Base-by-base conservation (phyloP, 2,113 vertebrate genomes). In the Circaetus gallicus region DNA sequence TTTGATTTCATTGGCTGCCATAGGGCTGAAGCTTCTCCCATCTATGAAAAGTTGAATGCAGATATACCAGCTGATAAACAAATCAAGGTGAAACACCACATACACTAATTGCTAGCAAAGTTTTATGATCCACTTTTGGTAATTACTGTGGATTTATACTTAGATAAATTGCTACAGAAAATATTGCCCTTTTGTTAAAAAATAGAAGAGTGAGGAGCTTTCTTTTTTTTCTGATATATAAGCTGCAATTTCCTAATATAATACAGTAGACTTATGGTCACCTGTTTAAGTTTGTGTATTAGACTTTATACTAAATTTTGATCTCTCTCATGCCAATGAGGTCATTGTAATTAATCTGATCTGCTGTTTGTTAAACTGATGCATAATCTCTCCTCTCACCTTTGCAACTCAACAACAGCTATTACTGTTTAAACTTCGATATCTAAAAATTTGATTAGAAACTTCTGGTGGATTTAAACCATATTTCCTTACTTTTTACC, bases 171-270 rank as follows among this genome's bases (percentile, higher is more conserved):
- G 19, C 20, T 24, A 29, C 16, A 81, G 36, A 61, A 67, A 69
- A 65, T 55, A 74, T 3, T 45, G 11, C 18, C 28, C 13, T 70
- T 73, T 36, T 55, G 7, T 63, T 82, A 45, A 58, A 38, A 49
- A 38, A 2, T 15, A 65, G 17, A 47, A 77, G 53, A 85, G 6
- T 9, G 7, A 18, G 19, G 32, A 81, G 5, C 0, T 36, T 43
- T 34, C 36, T 25, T 13, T 13, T 21, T 14, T 4, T 5, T 1
- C 16, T 36, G 0, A 9, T 42, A 21, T 25, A 24, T 40, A 26
- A 83, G 25, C 6, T 59, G 7, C 7, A 10, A 42, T 74, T 81
- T 78, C 29, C 32, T 73, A 58, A 61, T 80, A 61, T 26, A 52
- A 34, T 43, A 25, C 1, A 21, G 25, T 20, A 53, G 34, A 91